phyloP scores from a whole-genome alignment of 2,113 vertebrate genomes.

The Orycteropus afer region DNA sequence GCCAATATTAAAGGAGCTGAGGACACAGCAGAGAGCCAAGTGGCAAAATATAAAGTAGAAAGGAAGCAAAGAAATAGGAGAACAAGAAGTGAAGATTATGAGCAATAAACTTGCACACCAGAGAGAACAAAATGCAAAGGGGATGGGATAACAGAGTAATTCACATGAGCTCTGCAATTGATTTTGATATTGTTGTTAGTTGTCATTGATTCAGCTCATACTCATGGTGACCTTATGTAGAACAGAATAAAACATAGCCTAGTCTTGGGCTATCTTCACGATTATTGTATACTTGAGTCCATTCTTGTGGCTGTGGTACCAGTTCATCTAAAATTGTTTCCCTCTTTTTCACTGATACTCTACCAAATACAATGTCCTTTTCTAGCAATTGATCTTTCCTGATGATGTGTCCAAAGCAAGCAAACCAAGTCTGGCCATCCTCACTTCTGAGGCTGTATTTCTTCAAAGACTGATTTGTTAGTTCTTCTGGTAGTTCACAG shows the following conservation, averaged over 20 bases:
- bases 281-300: not conserved
- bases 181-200: not conserved
- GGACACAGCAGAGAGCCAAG: not conserved
- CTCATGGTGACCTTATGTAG: not conserved
- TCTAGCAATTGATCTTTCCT: not conserved
- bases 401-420: not conserved
- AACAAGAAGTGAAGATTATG: not conserved
- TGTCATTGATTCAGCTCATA: not conserved
- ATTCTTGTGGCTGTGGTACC: not conserved
- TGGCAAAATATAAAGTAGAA: not conserved
- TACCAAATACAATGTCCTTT: not conserved
- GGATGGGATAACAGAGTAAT: not conserved
- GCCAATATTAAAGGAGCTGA: not conserved
- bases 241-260: not conserved
- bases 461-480: too few relatives aligned
- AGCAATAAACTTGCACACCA: not conserved
- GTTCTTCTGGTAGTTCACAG: too few relatives aligned
- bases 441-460: not conserved
- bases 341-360: not conserved
- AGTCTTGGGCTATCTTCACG: not conserved
- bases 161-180: not conserved
- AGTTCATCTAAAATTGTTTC: not conserved
- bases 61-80: not conserved
- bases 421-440: not conserved
- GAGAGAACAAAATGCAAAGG: too few relatives aligned